A percentile compares a stretch with the other conserved stretches of the same genome.
phyloP scores from a whole-genome alignment of 2,888 invertebrate species.

The Heteropelma amictum region DNA sequence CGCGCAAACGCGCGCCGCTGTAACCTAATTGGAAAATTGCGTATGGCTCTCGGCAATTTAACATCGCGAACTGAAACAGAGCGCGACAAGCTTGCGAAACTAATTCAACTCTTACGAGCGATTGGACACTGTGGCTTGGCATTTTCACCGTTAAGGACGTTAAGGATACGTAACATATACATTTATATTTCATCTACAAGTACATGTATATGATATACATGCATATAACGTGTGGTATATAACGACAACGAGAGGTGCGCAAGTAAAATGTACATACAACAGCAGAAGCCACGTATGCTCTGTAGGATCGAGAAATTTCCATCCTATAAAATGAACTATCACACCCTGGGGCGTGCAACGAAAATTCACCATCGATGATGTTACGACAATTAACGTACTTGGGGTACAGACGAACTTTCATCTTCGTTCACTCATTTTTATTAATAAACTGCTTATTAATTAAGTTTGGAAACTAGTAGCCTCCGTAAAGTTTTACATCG shows the following conservation, averaged over 20 bases:
- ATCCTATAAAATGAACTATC: slow-evolving; percentile 3
- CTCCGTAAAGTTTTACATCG: too few relatives aligned
- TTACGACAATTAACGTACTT: too few relatives aligned
- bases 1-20: slow-evolving; percentile 27
- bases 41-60: slow-evolving; percentile 58
- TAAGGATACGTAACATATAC: slow-evolving; percentile 41
- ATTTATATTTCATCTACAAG: background rate
- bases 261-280: background rate
- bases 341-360: background rate
- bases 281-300: background rate
- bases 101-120: slow-evolving; percentile 56
- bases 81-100: slow-evolving; percentile 60
- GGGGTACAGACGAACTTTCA: too few relatives aligned
- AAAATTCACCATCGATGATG: background rate
- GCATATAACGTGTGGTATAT: slow-evolving; percentile 10
- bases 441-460: too few relatives aligned
- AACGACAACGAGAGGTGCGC: slow-evolving; percentile 2
- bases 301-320: background rate
- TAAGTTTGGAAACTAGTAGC: too few relatives aligned
- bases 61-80: slow-evolving; percentile 59
- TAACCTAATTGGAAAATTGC: slow-evolving; percentile 63
- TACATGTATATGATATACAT: background rate
- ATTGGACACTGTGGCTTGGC: slow-evolving; percentile 49
- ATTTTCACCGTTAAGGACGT: slow-evolving; percentile 54
- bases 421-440: too few relatives aligned